A percentile compares a stretch with the other conserved stretches of the same genome.
Evolutionary conservation across 2,888 invertebrate species (phyloP).

Genomic region (Mythimna impura): DNA sequence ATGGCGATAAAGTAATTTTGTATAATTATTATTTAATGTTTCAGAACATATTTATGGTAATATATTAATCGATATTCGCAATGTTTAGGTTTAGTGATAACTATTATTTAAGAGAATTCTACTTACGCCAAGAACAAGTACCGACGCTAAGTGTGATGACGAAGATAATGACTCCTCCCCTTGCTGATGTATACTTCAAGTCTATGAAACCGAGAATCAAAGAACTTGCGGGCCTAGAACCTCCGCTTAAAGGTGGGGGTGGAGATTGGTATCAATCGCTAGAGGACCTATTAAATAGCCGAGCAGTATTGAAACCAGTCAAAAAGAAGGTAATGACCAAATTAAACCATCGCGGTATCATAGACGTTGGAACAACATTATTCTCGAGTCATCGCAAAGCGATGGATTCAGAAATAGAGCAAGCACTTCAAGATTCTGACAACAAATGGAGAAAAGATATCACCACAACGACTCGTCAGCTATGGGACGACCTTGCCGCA

Average conservation of each 20-base stretch:
- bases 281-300: slow-evolving; percentile 77
- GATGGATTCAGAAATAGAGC: slow-evolving; percentile 72
- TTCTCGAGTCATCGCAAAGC: slow-evolving; percentile 69
- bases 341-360: slow-evolving; percentile 78
- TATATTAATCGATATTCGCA: slow-evolving; percentile 20
- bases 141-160: slow-evolving; percentile 84
- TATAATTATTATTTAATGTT: background rate
- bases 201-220: slow-evolving; percentile 81
- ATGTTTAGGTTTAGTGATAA: slow-evolving; percentile 78
- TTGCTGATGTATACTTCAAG: slow-evolving; percentile 84
- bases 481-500: slow-evolving; percentile 70
- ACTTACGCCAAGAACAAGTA: slow-evolving; percentile 79
- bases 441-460: slow-evolving; percentile 76
- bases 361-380: slow-evolving; percentile 71
- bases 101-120: slow-evolving; percentile 81
- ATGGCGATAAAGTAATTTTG: background rate
- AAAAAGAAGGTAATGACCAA: slow-evolving; percentile 74
- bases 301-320: slow-evolving; percentile 78
- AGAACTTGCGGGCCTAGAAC: slow-evolving; percentile 82
- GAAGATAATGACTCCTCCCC: slow-evolving; percentile 77
- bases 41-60: slow-evolving; percentile 15
- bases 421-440: slow-evolving; percentile 73
- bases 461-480: slow-evolving; percentile 59
- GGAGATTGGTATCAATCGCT: slow-evolving; percentile 83
- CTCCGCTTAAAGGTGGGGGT: slow-evolving; percentile 83